Evolutionary conservation across 2,888 invertebrate genomes (phyloP).

Genomic region (Protonemura montana): DNA sequence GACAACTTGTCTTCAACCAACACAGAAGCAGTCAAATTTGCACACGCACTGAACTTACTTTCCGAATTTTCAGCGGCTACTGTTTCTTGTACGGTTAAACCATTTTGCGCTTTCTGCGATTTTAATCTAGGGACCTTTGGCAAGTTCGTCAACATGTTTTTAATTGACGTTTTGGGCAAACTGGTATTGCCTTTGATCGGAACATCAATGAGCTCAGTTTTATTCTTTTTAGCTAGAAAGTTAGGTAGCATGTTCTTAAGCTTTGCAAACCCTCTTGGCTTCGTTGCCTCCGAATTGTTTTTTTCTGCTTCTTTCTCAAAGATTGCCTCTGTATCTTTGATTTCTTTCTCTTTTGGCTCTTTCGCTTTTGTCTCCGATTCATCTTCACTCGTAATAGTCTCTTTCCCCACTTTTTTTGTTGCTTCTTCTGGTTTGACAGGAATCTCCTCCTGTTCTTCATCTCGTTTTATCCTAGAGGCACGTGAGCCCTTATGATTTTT

Average conservation of each 20-base stretch:
- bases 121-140: not conserved
- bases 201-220: no score
- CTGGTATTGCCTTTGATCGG: no score
- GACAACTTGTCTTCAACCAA: not conserved
- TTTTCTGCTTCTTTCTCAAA: not conserved
- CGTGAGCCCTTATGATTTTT: not conserved
- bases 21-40: not conserved
- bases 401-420: not conserved
- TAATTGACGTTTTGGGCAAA: no score
- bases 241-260: no score
- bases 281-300: no score
- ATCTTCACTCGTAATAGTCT: not conserved
- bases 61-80: not conserved
- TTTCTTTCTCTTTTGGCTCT: no score
- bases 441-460: not conserved
- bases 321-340: not conserved
- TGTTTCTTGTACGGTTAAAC: no score
- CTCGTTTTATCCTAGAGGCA: not conserved
- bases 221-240: no score
- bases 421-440: not conserved
- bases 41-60: not conserved
- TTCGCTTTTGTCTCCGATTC: no score
- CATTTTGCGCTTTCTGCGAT: not conserved
- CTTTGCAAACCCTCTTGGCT: no score
- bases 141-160: not conserved